Evolutionary conservation across 2,113 vertebrate genomes (phyloP).

Genomic region (Elanus axillaris): DNA sequence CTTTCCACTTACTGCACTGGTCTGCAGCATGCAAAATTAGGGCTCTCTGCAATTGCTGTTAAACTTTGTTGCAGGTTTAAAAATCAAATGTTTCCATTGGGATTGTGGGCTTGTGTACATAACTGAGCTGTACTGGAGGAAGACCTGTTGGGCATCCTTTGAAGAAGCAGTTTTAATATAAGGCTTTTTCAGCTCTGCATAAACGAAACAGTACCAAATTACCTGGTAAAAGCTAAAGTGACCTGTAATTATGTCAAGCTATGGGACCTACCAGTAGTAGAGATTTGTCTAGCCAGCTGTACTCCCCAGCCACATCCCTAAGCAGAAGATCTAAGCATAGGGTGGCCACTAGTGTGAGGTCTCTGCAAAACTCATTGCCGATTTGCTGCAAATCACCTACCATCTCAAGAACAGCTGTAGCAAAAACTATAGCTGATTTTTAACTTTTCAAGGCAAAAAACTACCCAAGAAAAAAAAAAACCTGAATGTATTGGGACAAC

Average conservation of each 20-base stretch:
- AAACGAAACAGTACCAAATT: neutral
- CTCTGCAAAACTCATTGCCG: neutral
- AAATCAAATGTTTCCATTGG: neutral
- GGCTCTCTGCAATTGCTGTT: neutral
- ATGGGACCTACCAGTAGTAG: neutral
- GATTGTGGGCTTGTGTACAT: neutral
- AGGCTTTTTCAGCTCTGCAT: neutral
- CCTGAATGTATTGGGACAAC: neutral
- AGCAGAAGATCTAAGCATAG: neutral
- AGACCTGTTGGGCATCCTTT: neutral
- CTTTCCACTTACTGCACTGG: neutral
- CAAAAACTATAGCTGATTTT: neutral
- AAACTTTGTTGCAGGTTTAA: neutral
- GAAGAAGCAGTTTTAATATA: neutral
- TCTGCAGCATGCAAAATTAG: neutral
- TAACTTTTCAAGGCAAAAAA: neutral
- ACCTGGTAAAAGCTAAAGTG: neutral
- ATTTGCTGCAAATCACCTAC: neutral
- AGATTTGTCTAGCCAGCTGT: neutral
- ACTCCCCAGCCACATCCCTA: no score
- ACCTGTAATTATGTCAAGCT: neutral
- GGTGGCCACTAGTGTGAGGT: neutral
- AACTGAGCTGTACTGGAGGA: neutral
- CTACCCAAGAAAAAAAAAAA: neutral
- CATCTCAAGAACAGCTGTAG: neutral